Percentiles rank a stretch among this genome's conserved stretches.
phyloP scores from a whole-genome alignment of 1,140 invertebrate genomes.

The Philotrypesis tridentata region DNA sequence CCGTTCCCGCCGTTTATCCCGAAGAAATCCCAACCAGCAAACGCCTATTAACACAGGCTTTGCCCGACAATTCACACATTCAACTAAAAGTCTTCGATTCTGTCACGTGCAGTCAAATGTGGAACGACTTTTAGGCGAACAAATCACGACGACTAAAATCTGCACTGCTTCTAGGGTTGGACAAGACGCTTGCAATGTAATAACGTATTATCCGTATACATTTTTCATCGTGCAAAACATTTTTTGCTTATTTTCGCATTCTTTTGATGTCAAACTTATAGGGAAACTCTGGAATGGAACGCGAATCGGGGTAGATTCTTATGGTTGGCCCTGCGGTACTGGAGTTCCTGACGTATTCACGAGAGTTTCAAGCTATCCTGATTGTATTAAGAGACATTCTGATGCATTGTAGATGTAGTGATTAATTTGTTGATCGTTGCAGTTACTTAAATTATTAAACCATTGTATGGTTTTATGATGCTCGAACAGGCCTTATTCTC shows the following conservation, averaged over 20 bases:
- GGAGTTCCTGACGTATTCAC: neutral
- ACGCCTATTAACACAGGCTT: too few relatives aligned
- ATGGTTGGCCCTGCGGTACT: constrained; percentile 54
- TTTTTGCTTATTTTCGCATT: neutral
- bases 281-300: neutral
- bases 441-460: too few relatives aligned
- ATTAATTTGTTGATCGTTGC: too few relatives aligned
- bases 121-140: neutral
- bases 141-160: neutral
- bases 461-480: too few relatives aligned
- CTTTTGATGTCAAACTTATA: neutral
- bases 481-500: too few relatives aligned
- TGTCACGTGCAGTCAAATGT: neutral
- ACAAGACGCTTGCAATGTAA: neutral
- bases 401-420: neutral
- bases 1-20: too few relatives aligned
- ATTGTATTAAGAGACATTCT: constrained; percentile 43
- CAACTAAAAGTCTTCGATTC: neutral
- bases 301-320: neutral
- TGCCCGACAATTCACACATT: too few relatives aligned
- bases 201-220: too few relatives aligned
- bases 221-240: too few relatives aligned
- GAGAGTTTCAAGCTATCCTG: neutral
- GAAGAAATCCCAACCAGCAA: too few relatives aligned
- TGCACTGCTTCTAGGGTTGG: neutral